Conservation (phyloP, 2,113 vertebrate genomes). For the Nipponia nippon region DNA sequence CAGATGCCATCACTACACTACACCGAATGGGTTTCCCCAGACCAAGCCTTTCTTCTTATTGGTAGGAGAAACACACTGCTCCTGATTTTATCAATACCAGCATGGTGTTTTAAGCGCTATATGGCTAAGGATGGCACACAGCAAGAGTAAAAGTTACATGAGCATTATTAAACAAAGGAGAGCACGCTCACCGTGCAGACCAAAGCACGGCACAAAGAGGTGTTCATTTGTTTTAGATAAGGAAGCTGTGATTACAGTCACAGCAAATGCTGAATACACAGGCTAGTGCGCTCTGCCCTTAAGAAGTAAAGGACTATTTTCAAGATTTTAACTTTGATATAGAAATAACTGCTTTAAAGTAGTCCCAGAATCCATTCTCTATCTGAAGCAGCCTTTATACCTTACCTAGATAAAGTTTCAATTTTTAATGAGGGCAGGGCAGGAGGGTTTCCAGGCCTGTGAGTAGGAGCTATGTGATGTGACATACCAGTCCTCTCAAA, state of each 20-base stretch:
- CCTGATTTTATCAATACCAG: neutral
- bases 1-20: neutral
- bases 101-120: accelerated
- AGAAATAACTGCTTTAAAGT: neutral
- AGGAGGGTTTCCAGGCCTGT: slow-evolving; percentile 49
- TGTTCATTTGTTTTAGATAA: neutral
- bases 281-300: neutral
- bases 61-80: neutral
- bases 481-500: slow-evolving; percentile 21
- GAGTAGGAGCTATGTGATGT: slow-evolving; percentile 22
- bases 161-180: neutral
- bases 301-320: neutral
- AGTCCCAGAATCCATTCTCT: neutral
- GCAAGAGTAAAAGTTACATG: neutral
- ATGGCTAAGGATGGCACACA: neutral
- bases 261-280: neutral
- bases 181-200: neutral
- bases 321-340: neutral
- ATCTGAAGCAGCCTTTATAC: neutral
- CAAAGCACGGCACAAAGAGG: neutral
- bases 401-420: slow-evolving; percentile 39
- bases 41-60: neutral
- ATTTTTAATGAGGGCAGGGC: slow-evolving; percentile 41
- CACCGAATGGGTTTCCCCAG: neutral
- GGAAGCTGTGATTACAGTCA: neutral